Evolutionary conservation across 1,140 invertebrate genomes (phyloP).

Genomic region (Holotrichia oblita): DNA sequence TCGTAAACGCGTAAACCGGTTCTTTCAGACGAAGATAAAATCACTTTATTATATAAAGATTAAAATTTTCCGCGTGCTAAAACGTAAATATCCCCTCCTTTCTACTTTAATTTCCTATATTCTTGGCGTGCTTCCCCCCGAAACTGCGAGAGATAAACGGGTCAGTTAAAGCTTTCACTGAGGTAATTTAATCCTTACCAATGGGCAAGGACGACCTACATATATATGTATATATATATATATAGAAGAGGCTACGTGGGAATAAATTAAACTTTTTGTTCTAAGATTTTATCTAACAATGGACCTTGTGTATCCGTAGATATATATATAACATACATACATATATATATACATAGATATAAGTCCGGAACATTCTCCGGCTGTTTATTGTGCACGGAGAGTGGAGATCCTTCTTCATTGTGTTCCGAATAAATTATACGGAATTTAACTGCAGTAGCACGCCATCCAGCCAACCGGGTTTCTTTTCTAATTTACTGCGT

Average conservation of each 20-base stretch:
- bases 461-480: not conserved
- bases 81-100: not conserved
- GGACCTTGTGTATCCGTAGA: too few species aligned
- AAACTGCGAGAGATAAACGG: constrained; percentile 46
- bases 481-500: constrained; percentile 1
- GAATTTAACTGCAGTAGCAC: not conserved
- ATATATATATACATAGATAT: too few species aligned
- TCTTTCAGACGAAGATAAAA: not conserved
- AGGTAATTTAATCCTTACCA: constrained; percentile 51
- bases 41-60: constrained; percentile 1
- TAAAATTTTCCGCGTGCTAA: constrained; percentile 2
- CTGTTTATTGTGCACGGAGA: too few species aligned
- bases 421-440: constrained; percentile 3
- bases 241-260: not conserved
- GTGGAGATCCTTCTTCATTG: not conserved
- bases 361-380: too few species aligned
- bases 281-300: constrained; percentile 49
- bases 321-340: too few species aligned
- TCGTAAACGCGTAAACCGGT: not conserved
- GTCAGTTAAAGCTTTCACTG: constrained; percentile 47
- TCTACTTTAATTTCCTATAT: constrained; percentile 20
- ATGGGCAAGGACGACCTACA: constrained; percentile 45
- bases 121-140: not conserved
- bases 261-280: constrained; percentile 54
- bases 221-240: not conserved